A percentile compares a stretch with the other conserved stretches of the same genome.
These are phyloP conservation scores for Agriopis aurantiaria DNA, from an alignment of 2,888 invertebrate genomes.

Conservation along the genomic window DNA sequence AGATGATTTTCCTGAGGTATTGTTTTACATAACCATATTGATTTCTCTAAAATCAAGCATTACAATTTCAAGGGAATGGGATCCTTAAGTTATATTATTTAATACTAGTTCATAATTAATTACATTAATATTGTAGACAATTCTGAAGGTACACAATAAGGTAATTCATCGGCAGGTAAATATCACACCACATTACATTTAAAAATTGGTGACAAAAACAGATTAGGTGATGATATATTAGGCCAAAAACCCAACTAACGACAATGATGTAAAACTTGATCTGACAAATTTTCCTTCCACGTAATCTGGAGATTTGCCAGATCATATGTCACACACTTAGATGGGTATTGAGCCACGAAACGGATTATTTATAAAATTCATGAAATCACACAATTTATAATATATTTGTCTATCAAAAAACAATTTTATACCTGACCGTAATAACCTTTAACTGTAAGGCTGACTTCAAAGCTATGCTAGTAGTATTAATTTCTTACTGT, in stretches of 20 bases:
- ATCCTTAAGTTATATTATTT: constrained; percentile 27
- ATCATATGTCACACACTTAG: too few relatives aligned
- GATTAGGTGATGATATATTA: constrained; percentile 1
- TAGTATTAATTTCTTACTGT: too few relatives aligned
- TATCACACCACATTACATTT: constrained; percentile 8
- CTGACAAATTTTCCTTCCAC: too few relatives aligned
- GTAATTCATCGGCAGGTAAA: constrained; percentile 3
- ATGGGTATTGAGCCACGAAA: background rate
- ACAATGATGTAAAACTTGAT: too few relatives aligned
- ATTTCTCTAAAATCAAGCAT: constrained; percentile 15
- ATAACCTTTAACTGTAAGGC: background rate
- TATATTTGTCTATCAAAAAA: background rate
- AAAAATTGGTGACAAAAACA: background rate
- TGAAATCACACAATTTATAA: background rate
- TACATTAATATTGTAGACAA: constrained; percentile 24
- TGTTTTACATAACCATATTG: constrained; percentile 13
- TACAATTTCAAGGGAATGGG: constrained; percentile 22
- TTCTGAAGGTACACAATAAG: constrained; percentile 34
- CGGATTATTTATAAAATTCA: background rate
- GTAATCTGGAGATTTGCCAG: background rate
- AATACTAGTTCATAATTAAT: constrained; percentile 35
- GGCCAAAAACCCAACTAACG: too few relatives aligned
- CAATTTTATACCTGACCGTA: background rate
- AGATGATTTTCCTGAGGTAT: constrained; percentile 24
- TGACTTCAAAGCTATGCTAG: too few relatives aligned